Evolutionary conservation across 92 coral and sea anemone species (phyloP), one percentile per base, ranked within the genome.

Genomic region (Zoanthus sansibaricus): DNA sequence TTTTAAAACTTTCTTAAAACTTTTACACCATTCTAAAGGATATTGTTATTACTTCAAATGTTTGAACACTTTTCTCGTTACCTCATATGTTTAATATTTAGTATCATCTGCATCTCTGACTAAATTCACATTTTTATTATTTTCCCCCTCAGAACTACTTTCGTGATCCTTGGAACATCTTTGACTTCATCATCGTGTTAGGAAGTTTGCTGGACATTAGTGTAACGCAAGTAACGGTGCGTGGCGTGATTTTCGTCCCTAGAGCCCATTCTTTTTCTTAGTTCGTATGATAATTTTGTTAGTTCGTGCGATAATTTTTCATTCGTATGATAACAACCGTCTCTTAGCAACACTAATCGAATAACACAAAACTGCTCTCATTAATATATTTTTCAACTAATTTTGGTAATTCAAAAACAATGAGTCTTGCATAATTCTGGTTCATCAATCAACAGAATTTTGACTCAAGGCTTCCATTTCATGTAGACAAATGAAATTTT

Each of bases 121-220:
- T 66, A 66, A 66, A 51, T 17, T 4, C 59, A 16, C 6, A 9
- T 59, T 11, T 4, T 75, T 16, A n/a, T n/a, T n/a, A n/a, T 17
- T 61, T 73, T 79, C 20, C 10, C 80, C 87, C 68, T 15, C 70
- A 95, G 99, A 97, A 94, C 56, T 97, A 97, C 92, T 97, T 97
- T 86, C 94, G 97, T 21, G 99, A 97, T 83, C 91, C 89, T 62
- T 97, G 99, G 99, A 97, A 97, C 78, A 88, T 97, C 46, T 97
- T 97, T 86, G 99, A 97, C 75, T 97, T 97, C 88, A 90, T 97
- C 42, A 94, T 97, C 45, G 98, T 97, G 25, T 82, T 97, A 67
- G 99, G 99, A 49, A 95, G 99, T 47, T 52, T 97, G 30, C 78
- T 93, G 59, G 99, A 97, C 70, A 90, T 93, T 71, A 55, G 82